Evolutionary conservation across 1,140 invertebrate genomes (phyloP).

Genomic region (Conus betulinus): DNA sequence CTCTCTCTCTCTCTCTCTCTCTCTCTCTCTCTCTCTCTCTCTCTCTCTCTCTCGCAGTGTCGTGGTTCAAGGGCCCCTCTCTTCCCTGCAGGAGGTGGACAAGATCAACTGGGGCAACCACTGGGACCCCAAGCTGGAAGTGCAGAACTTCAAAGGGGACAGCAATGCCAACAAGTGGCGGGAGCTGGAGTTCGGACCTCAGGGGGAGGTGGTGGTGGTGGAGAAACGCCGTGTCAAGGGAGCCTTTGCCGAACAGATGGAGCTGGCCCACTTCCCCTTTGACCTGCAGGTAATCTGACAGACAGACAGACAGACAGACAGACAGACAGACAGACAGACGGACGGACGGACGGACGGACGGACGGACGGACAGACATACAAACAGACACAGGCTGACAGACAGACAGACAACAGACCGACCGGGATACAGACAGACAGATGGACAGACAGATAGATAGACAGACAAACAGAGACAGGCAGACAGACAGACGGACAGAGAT

Average conservation of each 20-base stretch:
- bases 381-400: too few species aligned
- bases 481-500: too few species aligned
- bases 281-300: constrained; percentile 71
- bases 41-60: constrained; percentile 18
- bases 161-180: constrained; percentile 63
- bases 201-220: constrained; percentile 61
- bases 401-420: too few species aligned
- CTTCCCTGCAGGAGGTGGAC: constrained; percentile 2
- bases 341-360: too few species aligned
- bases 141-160: constrained; percentile 71
- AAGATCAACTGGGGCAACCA: constrained; percentile 24
- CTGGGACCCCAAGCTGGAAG: constrained; percentile 72
- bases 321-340: too few species aligned
- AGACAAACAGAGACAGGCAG: too few species aligned
- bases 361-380: too few species aligned
- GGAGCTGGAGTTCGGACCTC: constrained; percentile 39
- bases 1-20: not conserved
- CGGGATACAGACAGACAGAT: too few species aligned
- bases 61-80: too few species aligned
- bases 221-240: constrained; percentile 65
- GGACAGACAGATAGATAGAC: too few species aligned
- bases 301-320: too few species aligned
- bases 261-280: constrained; percentile 70
- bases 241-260: constrained; percentile 67
- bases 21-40: constrained; percentile 26